Conservation (phyloP, 1,140 invertebrate genomes). For the Calliphora vicina region DNA sequence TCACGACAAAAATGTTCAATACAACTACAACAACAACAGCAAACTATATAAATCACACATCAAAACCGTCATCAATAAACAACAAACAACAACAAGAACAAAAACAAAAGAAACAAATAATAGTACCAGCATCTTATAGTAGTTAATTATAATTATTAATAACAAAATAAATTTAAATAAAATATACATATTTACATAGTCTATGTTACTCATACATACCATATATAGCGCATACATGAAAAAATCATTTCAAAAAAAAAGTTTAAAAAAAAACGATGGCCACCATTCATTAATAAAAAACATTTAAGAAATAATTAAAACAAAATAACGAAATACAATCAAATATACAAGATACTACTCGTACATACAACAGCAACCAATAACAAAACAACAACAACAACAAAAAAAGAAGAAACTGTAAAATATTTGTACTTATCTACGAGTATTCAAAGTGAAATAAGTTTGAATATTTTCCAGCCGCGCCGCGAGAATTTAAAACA, state of each 20-base stretch:
- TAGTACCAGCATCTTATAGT: constrained; percentile 18
- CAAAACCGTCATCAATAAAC: constrained; percentile 27
- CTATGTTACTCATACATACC: neutral
- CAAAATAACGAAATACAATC: constrained; percentile 8
- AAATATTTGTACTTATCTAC: neutral
- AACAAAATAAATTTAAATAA: constrained; percentile 21
- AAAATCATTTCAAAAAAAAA: neutral
- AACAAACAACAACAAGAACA: constrained; percentile 25
- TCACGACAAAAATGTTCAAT: neutral
- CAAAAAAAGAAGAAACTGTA: neutral
- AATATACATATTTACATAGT: neutral
- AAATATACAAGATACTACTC: neutral
- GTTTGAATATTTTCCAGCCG: neutral
- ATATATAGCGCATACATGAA: neutral
- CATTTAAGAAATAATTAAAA: neutral
- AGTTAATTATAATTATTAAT: constrained; percentile 17
- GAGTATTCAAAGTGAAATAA: neutral
- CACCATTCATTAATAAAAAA: neutral
- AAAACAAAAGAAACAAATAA: constrained; percentile 18
- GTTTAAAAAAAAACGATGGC: neutral
- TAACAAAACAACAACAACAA: neutral
- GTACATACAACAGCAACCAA: neutral
- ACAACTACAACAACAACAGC: neutral
- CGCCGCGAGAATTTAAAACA: neutral
- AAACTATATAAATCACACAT: neutral